phyloP scores from a whole-genome alignment of 2,888 invertebrate genomes.

The Calameuta pallipes region DNA sequence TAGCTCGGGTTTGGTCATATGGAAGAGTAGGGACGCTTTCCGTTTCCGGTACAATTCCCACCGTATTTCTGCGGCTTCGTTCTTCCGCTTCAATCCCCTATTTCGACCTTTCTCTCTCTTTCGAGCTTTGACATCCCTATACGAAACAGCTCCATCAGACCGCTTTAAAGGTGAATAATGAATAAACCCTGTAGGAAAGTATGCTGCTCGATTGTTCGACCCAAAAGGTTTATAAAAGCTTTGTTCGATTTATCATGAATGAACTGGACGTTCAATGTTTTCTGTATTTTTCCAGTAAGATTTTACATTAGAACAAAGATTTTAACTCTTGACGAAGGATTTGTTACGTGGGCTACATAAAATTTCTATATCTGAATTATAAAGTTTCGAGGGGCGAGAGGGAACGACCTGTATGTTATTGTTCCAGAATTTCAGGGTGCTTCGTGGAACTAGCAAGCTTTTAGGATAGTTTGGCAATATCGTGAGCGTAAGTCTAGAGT shows the following conservation, averaged over 20 bases:
- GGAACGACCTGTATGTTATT: background rate
- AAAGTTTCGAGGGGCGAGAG: background rate
- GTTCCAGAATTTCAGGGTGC: background rate
- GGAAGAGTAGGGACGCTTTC: slow-evolving; percentile 49
- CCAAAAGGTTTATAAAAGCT: background rate
- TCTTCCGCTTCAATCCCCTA: slow-evolving; percentile 19
- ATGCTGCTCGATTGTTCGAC: background rate
- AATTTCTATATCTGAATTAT: background rate
- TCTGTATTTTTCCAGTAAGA: background rate
- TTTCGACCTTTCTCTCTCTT: background rate
- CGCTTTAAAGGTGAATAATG: background rate
- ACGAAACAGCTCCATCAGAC: background rate
- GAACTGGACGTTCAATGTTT: background rate
- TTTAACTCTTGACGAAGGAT: background rate
- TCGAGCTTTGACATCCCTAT: background rate
- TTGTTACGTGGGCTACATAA: background rate
- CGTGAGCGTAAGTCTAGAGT: background rate
- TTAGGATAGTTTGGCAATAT: background rate
- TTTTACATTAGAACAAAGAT: background rate
- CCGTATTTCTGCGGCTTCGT: slow-evolving; percentile 38
- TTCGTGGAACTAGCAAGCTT: background rate
- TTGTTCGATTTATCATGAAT: background rate
- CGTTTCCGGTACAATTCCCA: slow-evolving; percentile 46
- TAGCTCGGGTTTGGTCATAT: slow-evolving; percentile 34
- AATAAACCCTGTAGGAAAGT: background rate